Percentiles rank a stretch among this genome's conserved stretches.
Conservation (phyloP, 2,797 vertebrate species). For the Hybognathus amarus region DNA sequence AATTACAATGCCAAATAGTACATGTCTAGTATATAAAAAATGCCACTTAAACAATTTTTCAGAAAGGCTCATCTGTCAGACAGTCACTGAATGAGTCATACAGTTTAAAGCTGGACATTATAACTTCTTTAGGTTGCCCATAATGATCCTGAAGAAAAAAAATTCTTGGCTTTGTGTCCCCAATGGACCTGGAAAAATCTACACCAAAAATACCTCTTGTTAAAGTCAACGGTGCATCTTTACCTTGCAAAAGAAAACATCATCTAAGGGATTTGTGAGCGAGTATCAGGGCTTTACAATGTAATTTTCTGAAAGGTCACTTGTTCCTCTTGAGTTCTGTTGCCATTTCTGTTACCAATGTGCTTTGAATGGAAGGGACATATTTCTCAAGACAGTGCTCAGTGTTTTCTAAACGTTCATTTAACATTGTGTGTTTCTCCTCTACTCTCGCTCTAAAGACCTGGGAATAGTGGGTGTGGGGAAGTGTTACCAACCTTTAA, state of each 20-base stretch:
- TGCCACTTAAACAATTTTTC: not conserved
- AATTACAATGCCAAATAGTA: constrained; percentile 42
- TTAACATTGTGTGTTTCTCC: not conserved
- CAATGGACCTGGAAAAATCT: not conserved
- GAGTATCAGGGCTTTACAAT: not conserved
- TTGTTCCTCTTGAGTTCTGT: constrained; percentile 27
- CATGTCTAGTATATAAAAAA: not conserved
- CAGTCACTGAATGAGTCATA: not conserved
- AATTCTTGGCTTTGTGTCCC: not conserved
- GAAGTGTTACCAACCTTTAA: not conserved
- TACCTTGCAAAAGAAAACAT: constrained; percentile 23
- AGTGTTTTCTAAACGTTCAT: not conserved
- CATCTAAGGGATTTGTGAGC: constrained; percentile 18
- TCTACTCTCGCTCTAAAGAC: not conserved
- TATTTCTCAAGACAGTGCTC: not conserved
- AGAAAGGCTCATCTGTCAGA: not conserved
- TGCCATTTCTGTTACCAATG: constrained; percentile 33
- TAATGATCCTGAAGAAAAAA: not conserved
- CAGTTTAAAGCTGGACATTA: not conserved
- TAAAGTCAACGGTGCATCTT: constrained; percentile 9
- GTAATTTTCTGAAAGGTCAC: constrained; percentile 37
- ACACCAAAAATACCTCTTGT: not conserved
- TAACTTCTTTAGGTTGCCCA: not conserved
- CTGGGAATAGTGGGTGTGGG: not conserved
- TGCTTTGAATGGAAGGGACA: not conserved